Percentiles rank a stretch among this genome's conserved stretches.
phyloP scores from a whole-genome alignment of 2,113 vertebrate species.

The Rallus limicola region DNA sequence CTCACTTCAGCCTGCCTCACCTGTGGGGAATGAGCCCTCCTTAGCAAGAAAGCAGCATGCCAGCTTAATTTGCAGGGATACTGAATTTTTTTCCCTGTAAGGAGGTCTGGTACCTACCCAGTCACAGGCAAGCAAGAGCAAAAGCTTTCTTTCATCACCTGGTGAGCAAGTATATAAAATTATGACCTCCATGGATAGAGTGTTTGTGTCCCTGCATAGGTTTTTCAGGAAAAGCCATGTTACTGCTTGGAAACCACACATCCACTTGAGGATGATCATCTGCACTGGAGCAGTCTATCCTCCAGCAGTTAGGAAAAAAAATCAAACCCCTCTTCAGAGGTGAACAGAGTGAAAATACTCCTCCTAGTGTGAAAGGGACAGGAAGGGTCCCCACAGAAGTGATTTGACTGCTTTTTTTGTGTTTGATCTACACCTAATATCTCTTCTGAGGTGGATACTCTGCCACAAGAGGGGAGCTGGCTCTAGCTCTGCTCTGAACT shows the following conservation, averaged over 20 bases:
- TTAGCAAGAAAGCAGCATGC: background rate
- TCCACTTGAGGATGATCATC: background rate
- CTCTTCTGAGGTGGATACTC: background rate
- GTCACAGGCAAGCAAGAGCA: background rate
- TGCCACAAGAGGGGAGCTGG: background rate
- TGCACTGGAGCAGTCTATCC: background rate
- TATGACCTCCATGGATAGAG: background rate
- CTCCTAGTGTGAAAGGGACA: background rate
- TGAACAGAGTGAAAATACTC: background rate
- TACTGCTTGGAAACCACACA: background rate
- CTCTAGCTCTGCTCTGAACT: background rate
- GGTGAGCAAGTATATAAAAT: background rate
- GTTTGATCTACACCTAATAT: background rate
- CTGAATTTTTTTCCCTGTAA: background rate
- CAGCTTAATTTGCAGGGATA: background rate
- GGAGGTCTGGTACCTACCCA: background rate
- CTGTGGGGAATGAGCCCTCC: background rate
- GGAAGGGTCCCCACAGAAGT: background rate
- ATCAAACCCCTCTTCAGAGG: background rate
- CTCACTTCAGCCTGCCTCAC: background rate
- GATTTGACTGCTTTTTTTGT: background rate
- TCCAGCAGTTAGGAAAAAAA: background rate
- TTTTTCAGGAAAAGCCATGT: background rate
- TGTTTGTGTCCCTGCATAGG: background rate
- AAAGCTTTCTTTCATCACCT: background rate